Base-by-base conservation (phyloP, 2,113 vertebrate species). In the Hippoglossus stenolepis region DNA sequence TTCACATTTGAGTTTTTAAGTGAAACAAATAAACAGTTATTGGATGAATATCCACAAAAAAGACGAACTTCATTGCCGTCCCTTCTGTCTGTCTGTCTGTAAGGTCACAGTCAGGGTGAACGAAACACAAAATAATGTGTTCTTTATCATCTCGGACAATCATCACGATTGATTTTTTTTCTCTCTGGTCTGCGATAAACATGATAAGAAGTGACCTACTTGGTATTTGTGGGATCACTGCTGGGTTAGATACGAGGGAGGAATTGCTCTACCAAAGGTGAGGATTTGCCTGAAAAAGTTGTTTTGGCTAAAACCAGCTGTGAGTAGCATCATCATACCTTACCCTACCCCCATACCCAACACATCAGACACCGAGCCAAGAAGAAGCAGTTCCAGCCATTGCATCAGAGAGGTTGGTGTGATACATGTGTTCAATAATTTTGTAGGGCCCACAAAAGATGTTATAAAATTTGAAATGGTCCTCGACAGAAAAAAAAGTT, bases 381-480 rank as follows among this genome's bases (percentile, higher is more conserved):
- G 26, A 18, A 11, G 26, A 61, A 35, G 28, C 59, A 20, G 26
- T 40, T 62, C 35, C 60, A 63, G 28, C 20, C 12, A 40, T 63
- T 63, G 35, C 60, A n/a, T 63, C 60, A 40, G 60, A 20, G 20
- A 7, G 60, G 60, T 18, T 63, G 60, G 60, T 63, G 18, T 20
- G 20, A 40, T 40, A 20, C 23, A 13, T 3, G 35, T 13, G 35
- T 40, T 40, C 18, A 40, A 63, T 63, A 13, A 63, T 63, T 40
- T 14, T 40, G 18, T 40, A 40, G 5, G 35, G 31, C 35, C 20
- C 60, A 21, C 60, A 5, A 63, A 63, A 40, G 4, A 62, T n/a
- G 60, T 62, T 62, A 62, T 62, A 62, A 62, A 28, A 63, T 35
- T 21, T 40, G 11, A 38, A 63, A 63, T 38, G 60, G 60, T 35